Conservation (phyloP, 2,113 vertebrate genomes). For the Sander lucioperca region DNA sequence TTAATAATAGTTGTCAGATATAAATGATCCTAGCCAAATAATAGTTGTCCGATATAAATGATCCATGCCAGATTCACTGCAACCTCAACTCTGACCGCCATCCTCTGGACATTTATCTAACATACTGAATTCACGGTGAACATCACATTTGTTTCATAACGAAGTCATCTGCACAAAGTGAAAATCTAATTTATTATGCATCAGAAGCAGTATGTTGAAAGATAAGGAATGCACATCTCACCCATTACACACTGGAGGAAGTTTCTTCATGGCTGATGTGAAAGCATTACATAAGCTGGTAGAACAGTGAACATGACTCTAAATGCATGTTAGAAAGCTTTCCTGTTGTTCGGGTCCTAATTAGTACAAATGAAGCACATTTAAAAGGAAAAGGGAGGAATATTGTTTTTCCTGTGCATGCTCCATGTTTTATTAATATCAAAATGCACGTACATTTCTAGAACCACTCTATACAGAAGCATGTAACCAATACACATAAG, state of each 20-base stretch:
- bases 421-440: constrained; percentile 75
- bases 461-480: background rate
- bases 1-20: background rate
- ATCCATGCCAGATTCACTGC: background rate
- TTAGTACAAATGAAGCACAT: constrained; percentile 68
- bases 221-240: constrained; percentile 51
- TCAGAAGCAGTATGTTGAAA: constrained; percentile 25
- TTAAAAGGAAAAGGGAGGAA: constrained; percentile 30
- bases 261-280: constrained; percentile 38
- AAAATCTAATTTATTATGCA: constrained; percentile 46
- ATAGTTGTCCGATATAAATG: background rate
- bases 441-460: constrained; percentile 34
- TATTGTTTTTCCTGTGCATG: constrained; percentile 49
- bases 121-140: constrained; percentile 2
- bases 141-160: background rate
- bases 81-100: background rate
- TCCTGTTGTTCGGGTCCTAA: constrained; percentile 58
- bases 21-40: background rate
- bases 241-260: constrained; percentile 29
- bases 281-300: constrained; percentile 48
- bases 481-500: too few relatives aligned
- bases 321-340: constrained; percentile 61
- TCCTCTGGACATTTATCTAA: background rate
- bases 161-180: constrained; percentile 20
- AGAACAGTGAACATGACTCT: constrained; percentile 38